Evolutionary conservation across 2,888 invertebrate species (phyloP).

Genomic region (Falcaria lacertinaria): DNA sequence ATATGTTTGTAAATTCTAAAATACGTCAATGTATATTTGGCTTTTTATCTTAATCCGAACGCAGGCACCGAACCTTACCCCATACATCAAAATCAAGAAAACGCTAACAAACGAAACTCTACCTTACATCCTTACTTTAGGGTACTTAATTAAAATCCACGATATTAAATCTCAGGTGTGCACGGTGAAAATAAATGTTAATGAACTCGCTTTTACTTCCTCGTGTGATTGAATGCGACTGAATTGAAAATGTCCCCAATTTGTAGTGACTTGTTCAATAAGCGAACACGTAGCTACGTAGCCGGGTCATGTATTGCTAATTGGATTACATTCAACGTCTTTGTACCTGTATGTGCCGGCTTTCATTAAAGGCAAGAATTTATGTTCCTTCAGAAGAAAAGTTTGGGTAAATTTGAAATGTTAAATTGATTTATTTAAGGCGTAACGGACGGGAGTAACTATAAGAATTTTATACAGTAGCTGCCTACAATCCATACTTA

Average conservation of each 20-base stretch:
- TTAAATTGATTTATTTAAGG: too few species aligned
- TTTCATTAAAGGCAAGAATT: not conserved
- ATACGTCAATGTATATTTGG: too few species aligned
- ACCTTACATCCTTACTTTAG: not conserved
- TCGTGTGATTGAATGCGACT: slow-evolving; percentile 30
- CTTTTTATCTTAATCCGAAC: not conserved
- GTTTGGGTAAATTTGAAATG: too few species aligned
- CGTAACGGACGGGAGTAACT: too few species aligned
- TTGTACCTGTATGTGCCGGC: not conserved
- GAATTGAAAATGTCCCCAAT: slow-evolving; percentile 37
- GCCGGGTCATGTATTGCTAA: slow-evolving; percentile 1
- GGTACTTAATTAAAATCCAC: not conserved
- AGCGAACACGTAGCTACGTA: slow-evolving; percentile 1
- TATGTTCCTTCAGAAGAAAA: too few species aligned
- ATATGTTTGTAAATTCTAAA: too few species aligned
- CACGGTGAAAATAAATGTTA: slow-evolving; percentile 46
- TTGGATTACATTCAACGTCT: not conserved
- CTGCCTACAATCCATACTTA: too few species aligned
- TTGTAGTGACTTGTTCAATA: slow-evolving; percentile 23
- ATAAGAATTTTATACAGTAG: too few species aligned
- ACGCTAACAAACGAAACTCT: not conserved
- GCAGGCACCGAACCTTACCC: not conserved
- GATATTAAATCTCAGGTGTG: slow-evolving; percentile 38
- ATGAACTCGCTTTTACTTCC: slow-evolving; percentile 45
- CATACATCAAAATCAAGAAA: not conserved